Conservation (phyloP, 1,140 invertebrate species). For the Oreohelix idahoensis region DNA sequence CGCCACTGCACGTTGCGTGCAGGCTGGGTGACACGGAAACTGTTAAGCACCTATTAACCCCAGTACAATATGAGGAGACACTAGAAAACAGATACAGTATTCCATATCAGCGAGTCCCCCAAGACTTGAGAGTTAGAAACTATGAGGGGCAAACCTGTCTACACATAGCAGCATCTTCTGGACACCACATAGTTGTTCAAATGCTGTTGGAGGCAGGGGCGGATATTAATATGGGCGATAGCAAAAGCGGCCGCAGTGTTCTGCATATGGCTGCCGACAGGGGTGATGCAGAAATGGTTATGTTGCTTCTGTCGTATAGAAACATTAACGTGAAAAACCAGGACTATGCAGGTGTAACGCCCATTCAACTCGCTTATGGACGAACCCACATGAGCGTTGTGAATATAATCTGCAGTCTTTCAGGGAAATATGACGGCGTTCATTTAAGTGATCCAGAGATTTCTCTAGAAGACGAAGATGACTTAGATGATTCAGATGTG, state of each 20-base stretch:
- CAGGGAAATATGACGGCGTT: background rate
- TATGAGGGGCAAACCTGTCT: slow-evolving; percentile 84
- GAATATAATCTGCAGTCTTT: background rate
- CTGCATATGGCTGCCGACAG: slow-evolving; percentile 53
- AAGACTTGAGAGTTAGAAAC: slow-evolving; percentile 80
- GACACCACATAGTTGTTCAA: slow-evolving; percentile 33
- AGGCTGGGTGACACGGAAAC: slow-evolving; percentile 79
- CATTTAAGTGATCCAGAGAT: background rate
- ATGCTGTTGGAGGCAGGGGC: slow-evolving; percentile 47
- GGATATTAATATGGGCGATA: slow-evolving; percentile 81
- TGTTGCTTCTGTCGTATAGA: slow-evolving; percentile 35
- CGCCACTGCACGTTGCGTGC: slow-evolving; percentile 86
- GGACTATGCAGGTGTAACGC: slow-evolving; percentile 50
- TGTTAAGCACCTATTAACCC: slow-evolving; percentile 74
- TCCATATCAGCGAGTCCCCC: slow-evolving; percentile 73
- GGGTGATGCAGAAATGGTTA: slow-evolving; percentile 36
- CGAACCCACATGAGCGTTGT: slow-evolving; percentile 38
- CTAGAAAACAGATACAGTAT: slow-evolving; percentile 40
- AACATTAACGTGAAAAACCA: slow-evolving; percentile 38
- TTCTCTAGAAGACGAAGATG: background rate
- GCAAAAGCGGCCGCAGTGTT: slow-evolving; percentile 56
- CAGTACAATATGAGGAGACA: slow-evolving; percentile 39
- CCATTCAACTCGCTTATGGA: slow-evolving; percentile 47
- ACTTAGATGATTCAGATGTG: background rate
- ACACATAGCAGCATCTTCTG: slow-evolving; percentile 33